A percentile compares a stretch with the other conserved stretches of the same genome.
Evolutionary conservation across 2,113 vertebrate species (phyloP).

Genomic region (Tonatia bakeri): DNA sequence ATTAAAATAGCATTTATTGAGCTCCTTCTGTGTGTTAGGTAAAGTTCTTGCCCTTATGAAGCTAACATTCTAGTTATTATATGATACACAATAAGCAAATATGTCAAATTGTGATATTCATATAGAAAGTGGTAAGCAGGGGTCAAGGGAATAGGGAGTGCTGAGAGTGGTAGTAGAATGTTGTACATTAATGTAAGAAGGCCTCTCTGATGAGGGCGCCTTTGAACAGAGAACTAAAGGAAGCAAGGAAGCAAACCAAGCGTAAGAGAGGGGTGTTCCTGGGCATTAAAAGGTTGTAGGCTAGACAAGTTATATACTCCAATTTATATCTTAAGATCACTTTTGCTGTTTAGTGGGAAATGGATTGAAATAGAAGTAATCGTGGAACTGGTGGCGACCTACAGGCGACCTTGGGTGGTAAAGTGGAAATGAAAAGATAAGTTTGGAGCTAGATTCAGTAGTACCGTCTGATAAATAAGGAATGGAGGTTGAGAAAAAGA

Average conservation of each 20-base stretch:
- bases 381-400: neutral
- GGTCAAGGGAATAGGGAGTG: neutral
- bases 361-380: neutral
- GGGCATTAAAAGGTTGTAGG: neutral
- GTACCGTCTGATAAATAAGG: neutral
- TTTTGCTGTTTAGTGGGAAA: constrained; percentile 7
- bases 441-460: neutral
- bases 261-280: neutral
- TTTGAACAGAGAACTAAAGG: neutral
- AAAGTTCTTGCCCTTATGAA: neutral
- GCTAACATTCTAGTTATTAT: neutral
- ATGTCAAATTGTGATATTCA: neutral
- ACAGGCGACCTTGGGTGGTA: neutral
- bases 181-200: neutral
- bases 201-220: neutral
- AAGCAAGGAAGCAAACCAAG: neutral
- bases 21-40: neutral
- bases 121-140: neutral
- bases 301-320: neutral
- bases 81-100: neutral
- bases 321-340: neutral
- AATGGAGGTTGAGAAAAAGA: neutral
- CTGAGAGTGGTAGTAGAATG: neutral
- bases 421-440: neutral
- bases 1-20: neutral